Percentiles rank a stretch among this genome's conserved stretches.
These are phyloP conservation scores for Leptodactylus fallax DNA, from an alignment of 2,797 vertebrate species.

Conservation along the genomic window DNA sequence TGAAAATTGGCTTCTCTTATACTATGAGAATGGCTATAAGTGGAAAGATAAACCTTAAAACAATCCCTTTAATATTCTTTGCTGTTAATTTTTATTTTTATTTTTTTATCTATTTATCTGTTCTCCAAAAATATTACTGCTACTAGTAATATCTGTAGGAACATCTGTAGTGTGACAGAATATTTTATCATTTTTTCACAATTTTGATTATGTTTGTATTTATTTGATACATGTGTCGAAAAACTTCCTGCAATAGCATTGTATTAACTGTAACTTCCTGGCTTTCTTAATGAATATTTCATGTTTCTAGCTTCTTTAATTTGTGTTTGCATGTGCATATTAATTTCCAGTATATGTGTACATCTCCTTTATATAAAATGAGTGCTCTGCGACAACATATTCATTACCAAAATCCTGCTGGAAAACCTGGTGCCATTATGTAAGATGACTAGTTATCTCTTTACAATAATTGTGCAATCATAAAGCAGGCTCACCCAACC, in stretches of 20 bases:
- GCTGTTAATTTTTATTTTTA: neutral
- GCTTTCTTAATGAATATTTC: neutral
- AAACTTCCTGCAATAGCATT: neutral
- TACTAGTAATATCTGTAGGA: neutral
- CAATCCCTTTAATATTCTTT: too few species aligned
- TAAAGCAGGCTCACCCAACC: constrained; percentile 17
- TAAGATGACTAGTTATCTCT: constrained; percentile 17
- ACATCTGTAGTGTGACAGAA: neutral
- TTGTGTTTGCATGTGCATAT: neutral
- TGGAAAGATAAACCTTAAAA: too few species aligned
- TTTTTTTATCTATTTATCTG: neutral
- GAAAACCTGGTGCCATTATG: neutral
- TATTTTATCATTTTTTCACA: neutral
- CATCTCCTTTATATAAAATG: neutral
- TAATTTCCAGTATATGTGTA: neutral
- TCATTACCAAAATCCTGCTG: neutral
- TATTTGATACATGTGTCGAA: neutral
- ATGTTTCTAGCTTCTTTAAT: neutral
- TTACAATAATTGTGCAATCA: constrained; percentile 21
- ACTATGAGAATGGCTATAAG: too few species aligned
- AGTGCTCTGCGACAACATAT: neutral
- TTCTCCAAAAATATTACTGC: neutral
- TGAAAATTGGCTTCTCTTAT: too few species aligned
- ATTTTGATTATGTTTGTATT: neutral
- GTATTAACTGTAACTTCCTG: neutral